Conservation (phyloP, 2,113 vertebrate genomes). For the Burhinus bistriatus region DNA sequence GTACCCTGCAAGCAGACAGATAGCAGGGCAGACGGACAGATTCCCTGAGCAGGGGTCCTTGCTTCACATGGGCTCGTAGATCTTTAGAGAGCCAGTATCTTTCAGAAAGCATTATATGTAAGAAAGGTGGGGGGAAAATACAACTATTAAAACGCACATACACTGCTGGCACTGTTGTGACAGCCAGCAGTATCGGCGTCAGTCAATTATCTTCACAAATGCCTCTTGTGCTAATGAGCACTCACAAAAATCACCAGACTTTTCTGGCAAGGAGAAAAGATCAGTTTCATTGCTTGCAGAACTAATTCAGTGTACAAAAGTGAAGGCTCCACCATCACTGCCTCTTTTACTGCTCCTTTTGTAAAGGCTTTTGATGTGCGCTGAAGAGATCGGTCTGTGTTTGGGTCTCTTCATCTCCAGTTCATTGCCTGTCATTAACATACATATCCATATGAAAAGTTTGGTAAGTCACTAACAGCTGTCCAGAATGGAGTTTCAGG, state of each 20-base stretch:
- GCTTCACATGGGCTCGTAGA: constrained; percentile 26
- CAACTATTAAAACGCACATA: constrained; percentile 80
- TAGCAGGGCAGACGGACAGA: neutral
- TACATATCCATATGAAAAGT: constrained; percentile 99
- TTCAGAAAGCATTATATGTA: constrained; percentile 78
- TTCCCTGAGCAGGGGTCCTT: neutral
- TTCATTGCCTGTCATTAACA: constrained; percentile 99
- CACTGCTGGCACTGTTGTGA: constrained; percentile 92
- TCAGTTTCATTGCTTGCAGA: constrained; percentile 99
- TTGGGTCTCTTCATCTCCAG: constrained; percentile 98
- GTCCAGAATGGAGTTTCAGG: constrained; percentile 89
- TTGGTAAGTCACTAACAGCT: constrained; percentile 98
- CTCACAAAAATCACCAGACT: constrained; percentile 98
- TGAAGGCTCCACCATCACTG: constrained; percentile 95
- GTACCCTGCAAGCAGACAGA: neutral
- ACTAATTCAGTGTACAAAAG: constrained; percentile 99
- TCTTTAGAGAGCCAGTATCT: constrained; percentile 65
- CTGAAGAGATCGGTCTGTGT: constrained; percentile 94
- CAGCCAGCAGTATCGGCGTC: constrained; percentile 91
- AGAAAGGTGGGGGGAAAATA: constrained; percentile 62
- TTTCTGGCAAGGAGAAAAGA: constrained; percentile 99
- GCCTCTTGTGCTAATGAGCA: constrained; percentile 99
- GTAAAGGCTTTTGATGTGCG: constrained; percentile 98
- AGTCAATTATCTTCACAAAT: constrained; percentile 99
- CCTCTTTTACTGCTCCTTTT: constrained; percentile 99